Evolutionary conservation across 2,888 invertebrate genomes (phyloP).

Genomic region (Folsomia candida): DNA sequence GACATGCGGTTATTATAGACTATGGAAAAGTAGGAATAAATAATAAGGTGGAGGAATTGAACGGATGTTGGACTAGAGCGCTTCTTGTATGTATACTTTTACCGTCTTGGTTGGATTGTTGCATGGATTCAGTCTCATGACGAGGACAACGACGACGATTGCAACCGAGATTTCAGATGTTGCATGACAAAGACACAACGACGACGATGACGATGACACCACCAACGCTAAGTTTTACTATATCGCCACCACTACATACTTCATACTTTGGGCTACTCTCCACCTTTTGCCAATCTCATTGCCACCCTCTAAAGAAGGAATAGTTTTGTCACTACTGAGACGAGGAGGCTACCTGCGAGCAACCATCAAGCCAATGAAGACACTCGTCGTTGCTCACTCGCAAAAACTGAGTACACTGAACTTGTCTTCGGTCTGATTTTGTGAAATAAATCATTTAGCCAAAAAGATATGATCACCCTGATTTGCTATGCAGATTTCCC

Average conservation of each 20-base stretch:
- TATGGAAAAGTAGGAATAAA: no score
- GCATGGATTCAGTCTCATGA: no score
- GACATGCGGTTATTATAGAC: no score
- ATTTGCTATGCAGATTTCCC: slow-evolving; percentile 29
- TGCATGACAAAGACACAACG: slow-evolving; percentile 10
- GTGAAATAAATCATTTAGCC: slow-evolving; percentile 49
- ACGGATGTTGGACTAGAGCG: not conserved
- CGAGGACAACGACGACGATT: not conserved
- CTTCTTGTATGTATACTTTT: no score
- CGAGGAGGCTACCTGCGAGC: slow-evolving; percentile 13
- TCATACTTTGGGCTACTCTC: no score
- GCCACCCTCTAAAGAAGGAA: slow-evolving; percentile 40
- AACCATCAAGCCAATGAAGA: slow-evolving; percentile 17
- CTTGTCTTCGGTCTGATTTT: slow-evolving; percentile 48
- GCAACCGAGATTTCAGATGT: not conserved
- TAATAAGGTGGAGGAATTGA: not conserved
- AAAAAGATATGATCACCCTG: slow-evolving; percentile 43
- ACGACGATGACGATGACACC: slow-evolving; percentile 17
- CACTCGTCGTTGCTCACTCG: not conserved
- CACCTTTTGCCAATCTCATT: slow-evolving; percentile 47
- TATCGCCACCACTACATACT: not conserved
- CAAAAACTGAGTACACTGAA: slow-evolving; percentile 46
- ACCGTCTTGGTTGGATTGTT: no score
- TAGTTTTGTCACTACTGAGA: slow-evolving; percentile 26
- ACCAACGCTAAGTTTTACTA: not conserved